Percentiles rank a stretch among this genome's conserved stretches.
phyloP scores from a whole-genome alignment of 2,888 invertebrate genomes.

The Abrostola tripartita region DNA sequence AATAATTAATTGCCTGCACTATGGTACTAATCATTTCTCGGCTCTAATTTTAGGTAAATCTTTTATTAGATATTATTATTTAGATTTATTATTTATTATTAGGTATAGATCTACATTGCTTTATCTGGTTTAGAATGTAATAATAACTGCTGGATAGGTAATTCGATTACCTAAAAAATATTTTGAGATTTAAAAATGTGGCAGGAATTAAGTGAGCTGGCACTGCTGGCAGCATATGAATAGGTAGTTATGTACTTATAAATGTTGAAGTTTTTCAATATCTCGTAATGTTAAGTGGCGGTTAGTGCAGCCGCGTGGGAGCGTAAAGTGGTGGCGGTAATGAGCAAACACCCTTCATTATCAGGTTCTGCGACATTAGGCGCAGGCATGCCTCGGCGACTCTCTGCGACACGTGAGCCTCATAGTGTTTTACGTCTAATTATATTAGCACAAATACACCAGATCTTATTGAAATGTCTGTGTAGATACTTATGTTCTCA shows the following conservation, averaged over 20 bases:
- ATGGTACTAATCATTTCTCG: conserved; percentile 45
- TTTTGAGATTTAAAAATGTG: conserved; percentile 3
- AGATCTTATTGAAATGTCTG: neutral
- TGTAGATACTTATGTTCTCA: too few relatives aligned
- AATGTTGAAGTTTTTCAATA: conserved; percentile 36
- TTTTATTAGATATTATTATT: too few relatives aligned
- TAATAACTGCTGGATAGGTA: conserved; percentile 26
- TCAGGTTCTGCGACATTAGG: conserved; percentile 68
- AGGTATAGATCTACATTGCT: conserved; percentile 21
- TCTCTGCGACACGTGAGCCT: conserved; percentile 36
- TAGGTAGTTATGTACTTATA: conserved; percentile 2
- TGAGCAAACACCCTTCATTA: conserved; percentile 68
- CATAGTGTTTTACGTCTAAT: conserved; percentile 22
- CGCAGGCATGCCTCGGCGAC: conserved; percentile 58
- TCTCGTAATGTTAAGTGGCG: conserved; percentile 41
- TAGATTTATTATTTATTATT: too few relatives aligned
- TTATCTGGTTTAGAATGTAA: conserved; percentile 37
- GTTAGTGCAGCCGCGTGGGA: conserved; percentile 47
- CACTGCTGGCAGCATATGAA: neutral
- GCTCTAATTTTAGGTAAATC: too few relatives aligned
- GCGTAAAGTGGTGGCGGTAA: conserved; percentile 60
- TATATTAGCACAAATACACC: conserved; percentile 7
- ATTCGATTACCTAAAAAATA: conserved; percentile 10
- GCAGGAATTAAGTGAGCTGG: conserved; percentile 7
- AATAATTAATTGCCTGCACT: conserved; percentile 69